Conservation (phyloP, 2,113 vertebrate species). For the Macroglossus sobrinus region DNA sequence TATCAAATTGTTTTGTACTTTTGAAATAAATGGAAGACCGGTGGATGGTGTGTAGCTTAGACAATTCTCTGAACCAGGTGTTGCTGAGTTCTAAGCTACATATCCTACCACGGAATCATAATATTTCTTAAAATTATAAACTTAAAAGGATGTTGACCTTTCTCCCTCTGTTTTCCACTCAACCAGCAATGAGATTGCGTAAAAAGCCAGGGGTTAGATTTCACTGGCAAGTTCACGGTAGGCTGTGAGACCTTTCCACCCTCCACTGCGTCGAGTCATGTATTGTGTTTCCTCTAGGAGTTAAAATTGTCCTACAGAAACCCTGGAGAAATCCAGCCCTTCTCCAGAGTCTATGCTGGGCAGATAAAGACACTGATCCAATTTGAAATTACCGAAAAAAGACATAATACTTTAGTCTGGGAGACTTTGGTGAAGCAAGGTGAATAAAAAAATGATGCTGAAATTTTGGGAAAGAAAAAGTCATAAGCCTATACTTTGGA, state of each 20-base stretch:
- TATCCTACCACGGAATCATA: background rate
- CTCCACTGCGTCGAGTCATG: background rate
- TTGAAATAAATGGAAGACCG: no score
- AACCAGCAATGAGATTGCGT: background rate
- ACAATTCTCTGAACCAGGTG: background rate
- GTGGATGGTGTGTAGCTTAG: background rate
- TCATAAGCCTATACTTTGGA: background rate
- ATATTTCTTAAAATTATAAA: background rate
- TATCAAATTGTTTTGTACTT: no score
- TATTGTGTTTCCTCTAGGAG: background rate
- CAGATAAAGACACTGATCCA: background rate
- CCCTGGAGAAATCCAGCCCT: background rate
- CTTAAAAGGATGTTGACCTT: background rate
- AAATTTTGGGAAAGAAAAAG: background rate
- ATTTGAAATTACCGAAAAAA: background rate
- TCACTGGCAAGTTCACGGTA: background rate
- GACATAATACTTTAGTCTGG: background rate
- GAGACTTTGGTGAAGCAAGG: background rate
- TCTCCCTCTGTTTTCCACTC: background rate
- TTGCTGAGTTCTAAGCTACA: background rate
- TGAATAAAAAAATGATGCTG: background rate
- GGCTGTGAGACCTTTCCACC: background rate
- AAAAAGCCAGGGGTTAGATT: background rate
- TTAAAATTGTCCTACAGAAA: background rate
- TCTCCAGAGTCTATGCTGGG: background rate